Conservation (phyloP, 2,113 vertebrate species). For the Aspidoscelis tigris region DNA sequence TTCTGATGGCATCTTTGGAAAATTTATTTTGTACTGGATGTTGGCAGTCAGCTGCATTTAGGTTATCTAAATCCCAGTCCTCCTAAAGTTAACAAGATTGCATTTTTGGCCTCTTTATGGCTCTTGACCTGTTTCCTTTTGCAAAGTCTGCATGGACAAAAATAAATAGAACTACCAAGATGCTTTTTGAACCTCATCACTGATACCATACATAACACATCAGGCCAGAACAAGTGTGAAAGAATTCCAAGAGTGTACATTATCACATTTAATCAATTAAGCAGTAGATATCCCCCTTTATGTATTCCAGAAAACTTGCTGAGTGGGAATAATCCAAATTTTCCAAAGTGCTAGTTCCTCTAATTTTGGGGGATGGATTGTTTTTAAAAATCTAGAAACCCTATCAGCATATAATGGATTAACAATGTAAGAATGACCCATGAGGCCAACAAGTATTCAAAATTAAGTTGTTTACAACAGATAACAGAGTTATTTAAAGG, state of each 20-base stretch:
- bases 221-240: not conserved
- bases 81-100: slow-evolving; percentile 10
- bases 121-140: not conserved
- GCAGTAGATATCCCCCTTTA: not conserved
- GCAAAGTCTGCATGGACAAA: slow-evolving; percentile 43
- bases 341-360: not conserved
- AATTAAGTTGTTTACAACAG: not conserved
- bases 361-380: not conserved
- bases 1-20: not conserved
- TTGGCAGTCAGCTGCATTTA: rapidly evolving
- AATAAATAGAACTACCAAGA: slow-evolving; percentile 21
- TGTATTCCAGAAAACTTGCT: not conserved
- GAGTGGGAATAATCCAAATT: not conserved
- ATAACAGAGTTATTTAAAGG: not conserved
- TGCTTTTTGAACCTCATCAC: slow-evolving; percentile 22
- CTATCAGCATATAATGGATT: not conserved
- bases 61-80: slow-evolving; percentile 21
- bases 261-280: not conserved
- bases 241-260: not conserved
- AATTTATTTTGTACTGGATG: not conserved
- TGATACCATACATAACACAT: slow-evolving; percentile 17
- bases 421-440: not conserved
- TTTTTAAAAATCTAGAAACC: not conserved
- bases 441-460: not conserved
- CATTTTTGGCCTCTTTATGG: not conserved